Base-by-base conservation (phyloP, 1,140 invertebrate genomes). In the Temnothorax longispinosus region DNA sequence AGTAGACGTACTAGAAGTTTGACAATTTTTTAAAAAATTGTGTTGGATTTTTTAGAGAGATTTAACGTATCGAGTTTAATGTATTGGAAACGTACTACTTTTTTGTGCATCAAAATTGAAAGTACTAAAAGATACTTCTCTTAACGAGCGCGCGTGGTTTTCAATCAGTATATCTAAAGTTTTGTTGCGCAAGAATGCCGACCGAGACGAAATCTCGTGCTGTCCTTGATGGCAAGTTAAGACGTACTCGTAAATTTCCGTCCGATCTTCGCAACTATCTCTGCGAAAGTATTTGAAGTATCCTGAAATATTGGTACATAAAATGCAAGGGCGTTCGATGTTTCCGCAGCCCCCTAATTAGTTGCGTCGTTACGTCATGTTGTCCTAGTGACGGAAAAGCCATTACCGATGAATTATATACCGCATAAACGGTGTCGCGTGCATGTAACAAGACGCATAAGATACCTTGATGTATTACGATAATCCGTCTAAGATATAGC, bases 271-370 rank as follows among this genome's bases (percentile, higher is more conserved):
- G 13, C 21, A 32, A 7, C 62, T 32, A 75, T 76, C 58, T 76
- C 58, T 41, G 0, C 50, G 7, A 50, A 54, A 7, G 62, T 41
- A 76, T 76, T 76, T 21, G 6, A 76, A 44, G 21, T 86, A 75
- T 85, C 74, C n/a, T 60, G 85, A 87, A 50, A 67, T 81, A 81
- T 81, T 32, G 47, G 13, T 27, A 27, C 13, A 15, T 47, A n/a
- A 44, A 64, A 72, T 8, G 27, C 18, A 64, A 78, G 27, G 15
- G 44, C 7, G 10, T 38, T 18, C n/a, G 35, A 44, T 58, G 50
- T 85, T 84, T 27, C 21, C 44, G 15, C 35, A 8, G 18, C 32
- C 41, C 18, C 6, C 10, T 8, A 75, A 87, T 85, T 85, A 72
- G 47, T 27, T 65, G 13, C 41, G 4, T 54, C 27, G 56, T 74